Evolutionary conservation across 1,140 invertebrate genomes (phyloP), one percentile per base, ranked within the genome.

Genomic region (Calliopsis andreniformis): DNA sequence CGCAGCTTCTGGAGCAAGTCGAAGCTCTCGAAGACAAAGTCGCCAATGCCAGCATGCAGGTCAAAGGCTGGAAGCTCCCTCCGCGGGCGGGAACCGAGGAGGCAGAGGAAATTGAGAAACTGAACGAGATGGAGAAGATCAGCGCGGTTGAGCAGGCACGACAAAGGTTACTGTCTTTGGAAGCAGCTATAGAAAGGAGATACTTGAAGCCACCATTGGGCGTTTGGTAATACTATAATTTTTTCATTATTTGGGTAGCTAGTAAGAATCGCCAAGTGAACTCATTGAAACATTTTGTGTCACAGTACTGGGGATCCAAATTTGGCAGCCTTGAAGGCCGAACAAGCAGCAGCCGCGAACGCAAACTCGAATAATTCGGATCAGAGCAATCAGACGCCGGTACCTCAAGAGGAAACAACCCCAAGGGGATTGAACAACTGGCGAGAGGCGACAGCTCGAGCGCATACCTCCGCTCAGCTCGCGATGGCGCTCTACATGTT

Each of bases 181-280:
- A 99, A 91, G 94, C 95, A 3, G 96, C 97, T 67, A 98, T 99
- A 64, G 98, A 99, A 90, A 93, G 97, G 73, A 92, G 98, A 80
- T 99, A 99, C 90, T 92, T 99, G 45, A 98, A 98, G 92, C 97
- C 98, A 78, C 98, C 98, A 35, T 92, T 99, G 23, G 97, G 97
- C 59, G 93, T 94, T 77, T 95, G 93, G 94, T 95, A 92, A 92
- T 90, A 64, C 68, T 18, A n/a, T 20, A 20, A 10, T n/a, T 18
- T 47, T 0, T 47, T 5, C 2, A 18, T 18, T 18, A 20, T 3
- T 47, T 1, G 45, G n/a, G 45, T 8, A 7, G n/a, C 1, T 23
- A 6, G 0, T 4, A n/a, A n/a, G n/a, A n/a, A n/a, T n/a, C n/a
- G n/a, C n/a, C n/a, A n/a, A n/a, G 10, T 30, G 3, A 18, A 16